These are phyloP conservation scores for Archivesica marissinica DNA, from an alignment of 1,140 invertebrate species.

Conservation along the genomic window DNA sequence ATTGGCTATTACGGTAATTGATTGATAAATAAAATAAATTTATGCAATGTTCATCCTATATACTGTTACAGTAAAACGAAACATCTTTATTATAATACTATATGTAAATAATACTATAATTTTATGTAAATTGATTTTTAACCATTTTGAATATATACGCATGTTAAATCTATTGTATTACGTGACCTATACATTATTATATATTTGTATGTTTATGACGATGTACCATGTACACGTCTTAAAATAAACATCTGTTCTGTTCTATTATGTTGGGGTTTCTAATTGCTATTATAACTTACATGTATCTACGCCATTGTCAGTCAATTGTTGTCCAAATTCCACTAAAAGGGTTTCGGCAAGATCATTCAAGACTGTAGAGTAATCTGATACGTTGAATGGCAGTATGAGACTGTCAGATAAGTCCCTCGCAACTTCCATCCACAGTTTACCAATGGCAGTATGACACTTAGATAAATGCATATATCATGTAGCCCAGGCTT, in stretches of 20 bases:
- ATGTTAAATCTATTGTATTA: too few species aligned
- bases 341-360: background rate
- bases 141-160: too few species aligned
- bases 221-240: too few species aligned
- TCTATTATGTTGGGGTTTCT: too few species aligned
- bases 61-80: too few species aligned
- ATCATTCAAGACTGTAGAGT: constrained; percentile 62
- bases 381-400: constrained; percentile 80
- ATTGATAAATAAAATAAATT: background rate
- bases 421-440: constrained; percentile 78
- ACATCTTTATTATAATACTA: too few species aligned
- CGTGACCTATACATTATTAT: background rate
- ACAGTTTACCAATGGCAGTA: constrained; percentile 79
- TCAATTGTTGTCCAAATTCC: background rate
- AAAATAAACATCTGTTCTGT: background rate
- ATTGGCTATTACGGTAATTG: background rate
- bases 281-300: constrained; percentile 10
- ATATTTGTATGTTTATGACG: too few species aligned
- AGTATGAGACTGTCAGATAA: constrained; percentile 82
- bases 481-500: too few species aligned
- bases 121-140: too few species aligned
- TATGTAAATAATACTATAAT: background rate
- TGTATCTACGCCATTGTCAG: background rate
- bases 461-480: constrained; percentile 72
- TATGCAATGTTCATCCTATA: background rate